Conservation (phyloP, 1,140 invertebrate species). For the Cherax destructor region DNA sequence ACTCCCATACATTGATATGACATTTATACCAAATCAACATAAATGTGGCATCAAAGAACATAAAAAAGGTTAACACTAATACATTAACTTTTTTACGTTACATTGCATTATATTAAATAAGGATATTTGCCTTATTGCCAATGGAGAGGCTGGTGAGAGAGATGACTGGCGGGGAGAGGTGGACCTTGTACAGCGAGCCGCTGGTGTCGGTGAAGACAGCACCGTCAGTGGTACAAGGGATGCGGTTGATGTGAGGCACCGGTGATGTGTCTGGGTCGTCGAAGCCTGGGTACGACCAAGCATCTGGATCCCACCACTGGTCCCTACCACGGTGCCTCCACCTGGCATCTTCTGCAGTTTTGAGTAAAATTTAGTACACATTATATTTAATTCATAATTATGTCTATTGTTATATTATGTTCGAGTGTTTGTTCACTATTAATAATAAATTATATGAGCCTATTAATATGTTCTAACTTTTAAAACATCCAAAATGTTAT, state of each 20-base stretch:
- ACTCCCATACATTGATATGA: no score
- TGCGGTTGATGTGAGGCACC: constrained; percentile 37
- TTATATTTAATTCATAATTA: no score
- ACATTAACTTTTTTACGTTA: no score
- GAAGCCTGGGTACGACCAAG: constrained; percentile 36
- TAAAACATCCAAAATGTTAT: no score
- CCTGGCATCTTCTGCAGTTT: not conserved
- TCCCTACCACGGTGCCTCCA: constrained; percentile 38
- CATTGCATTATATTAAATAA: no score
- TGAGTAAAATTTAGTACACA: not conserved
- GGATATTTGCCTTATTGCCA: constrained; percentile 17
- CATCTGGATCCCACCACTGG: constrained; percentile 57
- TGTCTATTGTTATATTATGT: no score
- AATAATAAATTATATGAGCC: no score
- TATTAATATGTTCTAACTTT: no score
- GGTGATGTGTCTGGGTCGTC: constrained; percentile 20
- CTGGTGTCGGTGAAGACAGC: constrained; percentile 24
- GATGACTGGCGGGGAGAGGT: constrained; percentile 35
- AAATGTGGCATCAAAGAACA: no score
- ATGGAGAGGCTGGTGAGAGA: constrained; percentile 36
- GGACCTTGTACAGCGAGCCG: constrained; percentile 46
- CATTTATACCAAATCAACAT: no score
- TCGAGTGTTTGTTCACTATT: no score
- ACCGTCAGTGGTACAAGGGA: constrained; percentile 37
- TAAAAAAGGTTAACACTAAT: no score